phyloP scores from a whole-genome alignment of 1,140 invertebrate species.

The Heliconius eleuchia region DNA sequence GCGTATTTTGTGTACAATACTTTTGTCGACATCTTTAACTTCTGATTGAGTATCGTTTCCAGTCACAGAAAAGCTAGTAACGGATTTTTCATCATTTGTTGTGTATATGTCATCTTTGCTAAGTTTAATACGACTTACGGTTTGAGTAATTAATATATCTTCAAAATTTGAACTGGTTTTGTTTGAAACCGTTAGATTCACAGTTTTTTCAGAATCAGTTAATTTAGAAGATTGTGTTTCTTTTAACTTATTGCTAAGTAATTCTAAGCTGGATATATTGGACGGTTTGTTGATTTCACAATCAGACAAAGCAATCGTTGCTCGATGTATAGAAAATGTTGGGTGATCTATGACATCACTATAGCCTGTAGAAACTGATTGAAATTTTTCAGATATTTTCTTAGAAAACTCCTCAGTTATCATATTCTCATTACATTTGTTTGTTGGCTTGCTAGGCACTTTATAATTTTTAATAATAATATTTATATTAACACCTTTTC shows the following conservation, averaged over 20 bases:
- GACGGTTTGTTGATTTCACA: conserved; percentile 16
- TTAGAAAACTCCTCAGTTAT: conserved; percentile 45
- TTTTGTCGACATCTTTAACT: conserved; percentile 17
- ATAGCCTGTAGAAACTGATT: conserved; percentile 61
- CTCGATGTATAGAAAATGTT: conserved; percentile 53
- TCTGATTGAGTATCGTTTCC: conserved; percentile 26
- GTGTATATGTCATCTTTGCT: conserved; percentile 22
- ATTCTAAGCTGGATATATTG: conserved; percentile 18
- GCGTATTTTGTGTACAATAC: conserved; percentile 20
- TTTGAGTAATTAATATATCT: conserved; percentile 9
- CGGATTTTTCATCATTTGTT: conserved; percentile 24
- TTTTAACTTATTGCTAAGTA: conserved; percentile 13
- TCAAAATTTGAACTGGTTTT: conserved; percentile 14
- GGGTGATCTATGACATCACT: conserved; percentile 49
- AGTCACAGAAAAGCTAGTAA: conserved; percentile 12
- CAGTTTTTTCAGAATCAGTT: conserved; percentile 16
- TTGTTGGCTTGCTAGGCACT: conserved; percentile 33
- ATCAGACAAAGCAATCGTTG: conserved; percentile 39
- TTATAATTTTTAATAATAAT: conserved; percentile 58
- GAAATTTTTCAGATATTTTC: conserved; percentile 59
- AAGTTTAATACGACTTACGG: conserved; percentile 17
- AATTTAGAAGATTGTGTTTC: conserved; percentile 1
- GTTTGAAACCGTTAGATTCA: conserved; percentile 12
- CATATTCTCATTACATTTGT: conserved; percentile 19
- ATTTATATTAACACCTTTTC: conserved; percentile 61